phyloP scores from a whole-genome alignment of 2,888 invertebrate genomes.

The Nephrotoma guestfalica region DNA sequence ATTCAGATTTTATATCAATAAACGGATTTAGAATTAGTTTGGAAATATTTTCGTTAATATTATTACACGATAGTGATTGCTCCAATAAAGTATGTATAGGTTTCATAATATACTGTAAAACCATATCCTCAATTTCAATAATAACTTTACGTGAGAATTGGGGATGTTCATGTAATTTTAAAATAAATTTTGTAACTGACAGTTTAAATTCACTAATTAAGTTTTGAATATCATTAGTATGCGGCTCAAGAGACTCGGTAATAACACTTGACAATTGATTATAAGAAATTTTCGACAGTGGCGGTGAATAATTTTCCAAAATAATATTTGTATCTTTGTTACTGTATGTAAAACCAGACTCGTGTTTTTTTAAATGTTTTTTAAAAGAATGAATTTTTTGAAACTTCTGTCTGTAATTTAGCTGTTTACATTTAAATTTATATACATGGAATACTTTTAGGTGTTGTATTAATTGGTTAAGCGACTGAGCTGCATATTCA shows the following conservation, averaged over 20 bases:
- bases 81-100: not conserved
- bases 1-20: not conserved
- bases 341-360: not conserved
- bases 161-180: not conserved
- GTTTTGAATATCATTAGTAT: not conserved
- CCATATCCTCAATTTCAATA: not conserved
- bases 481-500: not conserved
- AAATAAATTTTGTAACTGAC: not conserved
- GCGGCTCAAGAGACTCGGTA: not conserved
- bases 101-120: not conserved
- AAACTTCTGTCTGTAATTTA: not conserved
- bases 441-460: not conserved
- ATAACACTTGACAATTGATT: not conserved
- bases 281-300: not conserved
- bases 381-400: not conserved
- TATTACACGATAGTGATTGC: not conserved
- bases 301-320: not conserved
- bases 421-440: not conserved
- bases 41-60: not conserved
- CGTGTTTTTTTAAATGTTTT: not conserved
- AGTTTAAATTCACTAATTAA: not conserved
- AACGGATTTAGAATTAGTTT: not conserved
- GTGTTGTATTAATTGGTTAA: not conserved
- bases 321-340: not conserved
- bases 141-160: not conserved